phyloP scores from a whole-genome alignment of 2,797 vertebrate species.

The Centroberyx gerrardi region DNA sequence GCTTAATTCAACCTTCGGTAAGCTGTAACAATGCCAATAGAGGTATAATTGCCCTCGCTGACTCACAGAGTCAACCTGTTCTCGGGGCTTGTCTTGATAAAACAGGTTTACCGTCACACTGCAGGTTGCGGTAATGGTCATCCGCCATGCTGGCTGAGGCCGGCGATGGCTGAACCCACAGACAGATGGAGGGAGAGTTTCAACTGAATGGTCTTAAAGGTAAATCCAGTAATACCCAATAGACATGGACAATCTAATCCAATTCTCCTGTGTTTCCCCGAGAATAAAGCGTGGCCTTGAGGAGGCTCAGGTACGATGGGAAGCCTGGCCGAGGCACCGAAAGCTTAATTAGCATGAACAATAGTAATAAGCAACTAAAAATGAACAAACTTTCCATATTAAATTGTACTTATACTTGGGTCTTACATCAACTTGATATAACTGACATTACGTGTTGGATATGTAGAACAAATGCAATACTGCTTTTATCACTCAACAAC shows the following conservation, averaged over 20 bases:
- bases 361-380: too few species aligned
- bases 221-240: conserved; percentile 74
- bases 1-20: conserved; percentile 10
- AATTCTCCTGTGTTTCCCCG: conserved; percentile 48
- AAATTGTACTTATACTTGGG: too few species aligned
- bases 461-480: too few species aligned
- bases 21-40: conserved; percentile 31
- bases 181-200: conserved; percentile 76
- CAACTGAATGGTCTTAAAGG: conserved; percentile 64
- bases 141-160: conserved; percentile 44
- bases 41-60: conserved; percentile 26
- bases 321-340: too few species aligned
- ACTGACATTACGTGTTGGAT: too few species aligned
- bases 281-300: conserved; percentile 8
- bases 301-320: background rate
- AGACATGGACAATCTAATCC: conserved; percentile 63
- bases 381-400: too few species aligned
- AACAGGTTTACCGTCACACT: background rate
- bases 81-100: conserved; percentile 7
- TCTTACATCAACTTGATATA: too few species aligned
- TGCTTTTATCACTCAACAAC: background rate
- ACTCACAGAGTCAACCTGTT: conserved; percentile 14
- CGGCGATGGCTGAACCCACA: conserved; percentile 45
- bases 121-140: conserved; percentile 35
- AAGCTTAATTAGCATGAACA: too few species aligned